Base-by-base conservation (phyloP, 2,113 vertebrate genomes). In the Copsychus sechellarum region DNA sequence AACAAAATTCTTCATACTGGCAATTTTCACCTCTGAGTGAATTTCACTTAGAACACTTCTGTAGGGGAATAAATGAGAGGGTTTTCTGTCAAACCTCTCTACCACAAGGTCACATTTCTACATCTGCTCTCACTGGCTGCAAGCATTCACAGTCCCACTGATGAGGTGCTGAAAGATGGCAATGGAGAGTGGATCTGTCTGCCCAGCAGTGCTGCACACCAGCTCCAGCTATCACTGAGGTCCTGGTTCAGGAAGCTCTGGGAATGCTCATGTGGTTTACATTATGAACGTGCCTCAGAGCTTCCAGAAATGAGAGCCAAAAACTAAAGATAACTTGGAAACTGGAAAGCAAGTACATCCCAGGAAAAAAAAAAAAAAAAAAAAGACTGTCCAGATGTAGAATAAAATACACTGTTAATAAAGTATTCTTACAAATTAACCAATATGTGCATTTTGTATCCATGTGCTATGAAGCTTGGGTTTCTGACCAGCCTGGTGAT, bases 251-350 rank as follows among this genome's bases (percentile, higher is more conserved):
- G 94, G 92, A 70, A 94, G 71, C 85, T 81, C 58, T 8, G 3
- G 67, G 66, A 93, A 96, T 58, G 57, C 56, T 96, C 94, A 96
- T 96, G 94, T 94, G 95, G 54, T 92, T 96, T 66, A 48, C 92
- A 95, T 96, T 88, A 97, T 8, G 65, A 65, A 96, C 40, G n/a
- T 92, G 93, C 90, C 88, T 94, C 72, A 78, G 72, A 96, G 86
- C 79, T 94, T 90, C 95, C 93, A 96, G 86, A 78, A 95, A 81
- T 8, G 33, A 74, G 64, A 88, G 95, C 94, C 96, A 97, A 86
- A 90, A 88, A 31, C 43, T 78, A 94, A 94, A 94, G 95, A 95
- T 94, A 93, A 79, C 80, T 94, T 95, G 93, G 90, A 92, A 87
- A 93, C 82, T 92, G 64, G 76, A 92, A 78, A 94, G 72, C 3